A percentile compares a stretch with the other conserved stretches of the same genome.
These are phyloP conservation scores for Melangyna quadrimaculata DNA, from an alignment of 2,888 invertebrate species.

Conservation along the genomic window DNA sequence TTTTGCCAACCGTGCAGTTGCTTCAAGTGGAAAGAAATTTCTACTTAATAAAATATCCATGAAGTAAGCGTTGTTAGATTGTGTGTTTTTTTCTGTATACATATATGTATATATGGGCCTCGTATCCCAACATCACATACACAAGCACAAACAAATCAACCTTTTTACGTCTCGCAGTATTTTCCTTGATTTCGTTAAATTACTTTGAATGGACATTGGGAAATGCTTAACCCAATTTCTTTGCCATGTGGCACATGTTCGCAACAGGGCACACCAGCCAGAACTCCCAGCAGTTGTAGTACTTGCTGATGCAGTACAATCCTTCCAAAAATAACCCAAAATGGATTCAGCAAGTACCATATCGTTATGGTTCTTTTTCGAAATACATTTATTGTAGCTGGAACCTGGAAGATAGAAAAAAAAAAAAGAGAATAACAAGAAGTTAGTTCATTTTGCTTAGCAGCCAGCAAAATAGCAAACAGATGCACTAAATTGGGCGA, in stretches of 20 bases:
- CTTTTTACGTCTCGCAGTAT: neutral
- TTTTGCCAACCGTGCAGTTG: conserved; percentile 33
- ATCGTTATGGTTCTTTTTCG: neutral
- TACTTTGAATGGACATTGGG: conserved; percentile 59
- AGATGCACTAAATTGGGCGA: conserved; percentile 59
- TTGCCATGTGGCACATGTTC: conserved; percentile 38
- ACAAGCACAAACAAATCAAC: neutral
- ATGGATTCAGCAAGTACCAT: neutral
- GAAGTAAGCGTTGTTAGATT: neutral
- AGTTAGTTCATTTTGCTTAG: conserved; percentile 42
- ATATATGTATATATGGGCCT: neutral
- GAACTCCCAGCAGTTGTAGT: too few species aligned
- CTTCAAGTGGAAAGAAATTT: conserved; percentile 23
- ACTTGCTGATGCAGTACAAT: conserved; percentile 32
- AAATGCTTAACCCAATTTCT: conserved; percentile 59
- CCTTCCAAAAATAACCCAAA: conserved; percentile 14
- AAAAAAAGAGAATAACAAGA: conserved; percentile 36
- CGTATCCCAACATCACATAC: neutral
- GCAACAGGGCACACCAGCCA: conserved; percentile 18
- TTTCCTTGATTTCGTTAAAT: conserved; percentile 54
- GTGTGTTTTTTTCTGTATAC: too few species aligned
- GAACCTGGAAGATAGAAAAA: neutral
- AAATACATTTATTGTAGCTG: neutral
- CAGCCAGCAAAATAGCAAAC: conserved; percentile 45
- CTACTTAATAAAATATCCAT: conserved; percentile 7